Evolutionary conservation across 2,888 invertebrate genomes (phyloP), one percentile per base, ranked within the genome.

Genomic region (Drosophila mercatorum): DNA sequence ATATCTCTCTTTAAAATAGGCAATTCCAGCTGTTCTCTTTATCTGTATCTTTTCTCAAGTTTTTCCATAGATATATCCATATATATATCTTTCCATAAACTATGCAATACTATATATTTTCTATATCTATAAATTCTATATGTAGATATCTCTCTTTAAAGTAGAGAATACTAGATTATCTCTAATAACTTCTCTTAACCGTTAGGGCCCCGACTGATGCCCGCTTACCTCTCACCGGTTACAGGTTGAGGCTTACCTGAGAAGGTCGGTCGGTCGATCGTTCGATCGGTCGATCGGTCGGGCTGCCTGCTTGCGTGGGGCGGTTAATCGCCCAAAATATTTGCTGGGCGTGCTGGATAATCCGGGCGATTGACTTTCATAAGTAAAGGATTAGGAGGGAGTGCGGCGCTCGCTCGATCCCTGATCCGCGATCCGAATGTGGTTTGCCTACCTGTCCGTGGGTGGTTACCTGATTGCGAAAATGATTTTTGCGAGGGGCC

Each of bases 301-400:
- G 22, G 22, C 62, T 17, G 46, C 10, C 36, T 43, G 57, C 53
- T 75, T 71, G 75, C 34, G 10, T 75, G 86, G 83, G 86, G 74
- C 80, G 75, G 83, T 68, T 85, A 85, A 85, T 85, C 87, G 88
- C 84, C 80, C 89, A 90, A 83, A 83, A 89, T 83, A 87, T 89
- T 87, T 89, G 85, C 36, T 72, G 83, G 89, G 88, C 89, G 85
- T 89, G 78, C 69, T 88, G 81, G 83, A 51, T 89, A 89, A 86
- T 86, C 89, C 88, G 47, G 49, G 60, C 72, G 90, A 90, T 90
- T 90, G 87, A 90, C 90, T 88, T 88, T 82, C 66, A 78, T 89
- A 89, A 89, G 90, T 78, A 89, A 87, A 85, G 85, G 85, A 80
- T 84, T 87, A 74, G 47, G 55, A 11, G 31, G 43, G 52, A 49